Percentiles rank a stretch among this genome's conserved stretches.
These are phyloP conservation scores for Copidosoma floridanum DNA, from an alignment of 1,140 invertebrate species.

Conservation along the genomic window DNA sequence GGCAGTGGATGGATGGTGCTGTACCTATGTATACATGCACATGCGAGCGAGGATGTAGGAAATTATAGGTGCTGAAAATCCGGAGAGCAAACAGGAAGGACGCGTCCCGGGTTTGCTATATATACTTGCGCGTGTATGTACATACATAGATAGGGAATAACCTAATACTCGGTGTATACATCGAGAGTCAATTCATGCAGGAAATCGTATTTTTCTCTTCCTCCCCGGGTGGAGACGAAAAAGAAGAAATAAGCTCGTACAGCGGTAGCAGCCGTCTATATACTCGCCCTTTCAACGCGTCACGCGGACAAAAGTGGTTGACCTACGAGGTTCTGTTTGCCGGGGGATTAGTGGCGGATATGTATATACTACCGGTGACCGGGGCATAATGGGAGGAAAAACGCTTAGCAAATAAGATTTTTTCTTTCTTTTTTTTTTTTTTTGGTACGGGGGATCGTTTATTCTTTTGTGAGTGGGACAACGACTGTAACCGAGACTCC, in stretches of 20 bases:
- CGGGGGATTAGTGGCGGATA: slow-evolving; percentile 28
- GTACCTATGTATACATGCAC: not conserved
- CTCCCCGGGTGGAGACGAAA: too few species aligned
- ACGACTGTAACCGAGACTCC: too few species aligned
- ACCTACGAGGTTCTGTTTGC: slow-evolving; percentile 36
- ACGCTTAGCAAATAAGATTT: slow-evolving; percentile 46
- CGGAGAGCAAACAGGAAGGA: slow-evolving; percentile 42
- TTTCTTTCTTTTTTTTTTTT: too few species aligned
- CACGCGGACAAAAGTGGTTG: slow-evolving; percentile 40
- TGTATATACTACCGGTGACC: slow-evolving; percentile 26
- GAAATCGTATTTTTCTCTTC: slow-evolving; percentile 37
- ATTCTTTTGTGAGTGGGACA: too few species aligned
- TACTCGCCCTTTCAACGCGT: slow-evolving; percentile 34
- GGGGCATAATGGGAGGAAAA: slow-evolving; percentile 30
- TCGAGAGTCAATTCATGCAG: slow-evolving; percentile 39
- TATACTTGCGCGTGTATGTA: too few species aligned
- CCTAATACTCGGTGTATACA: slow-evolving; percentile 15
- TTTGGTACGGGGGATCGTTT: too few species aligned
- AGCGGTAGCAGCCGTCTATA: too few species aligned
- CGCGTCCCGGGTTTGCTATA: slow-evolving; percentile 25
- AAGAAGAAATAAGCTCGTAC: slow-evolving; percentile 28
- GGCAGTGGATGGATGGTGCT: not conserved
- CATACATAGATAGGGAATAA: not conserved
- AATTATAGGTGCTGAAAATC: slow-evolving; percentile 49
- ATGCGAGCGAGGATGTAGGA: slow-evolving; percentile 16